Evolutionary conservation across 2,888 invertebrate species (phyloP), one percentile per base, ranked within the genome.

Genomic region (Eristalis pertinax): DNA sequence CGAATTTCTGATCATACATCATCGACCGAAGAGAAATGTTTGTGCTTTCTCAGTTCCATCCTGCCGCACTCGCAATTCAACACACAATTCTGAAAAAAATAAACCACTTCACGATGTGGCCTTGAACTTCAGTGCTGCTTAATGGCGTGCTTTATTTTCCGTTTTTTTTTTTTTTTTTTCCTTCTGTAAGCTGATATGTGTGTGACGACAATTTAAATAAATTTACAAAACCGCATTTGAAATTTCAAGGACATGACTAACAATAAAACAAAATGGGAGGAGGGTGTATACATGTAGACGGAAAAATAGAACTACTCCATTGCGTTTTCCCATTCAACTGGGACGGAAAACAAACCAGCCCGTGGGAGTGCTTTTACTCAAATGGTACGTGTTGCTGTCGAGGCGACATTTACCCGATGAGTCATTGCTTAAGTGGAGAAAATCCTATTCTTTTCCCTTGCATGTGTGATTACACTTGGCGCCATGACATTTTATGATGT

Each of bases 401-500:
- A 4, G 32, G 32, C 32, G 82, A 78, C 82, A 19, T 50, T 19
- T 7, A 19, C 19, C 19, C 50, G 50, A 86, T 86, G 38, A 58
- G 60, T 22, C 43, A 58, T 32, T 26, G 35, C 75, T 62, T 56
- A 29, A 32, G 15, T 58, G 68, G 35, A 82, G 22, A 76, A 67
- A 84, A 58, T 65, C 35, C 58, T 50, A 19, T 50, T 50, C 50
- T 8, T 8, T 43, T 68, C 32, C 70, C 72, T 65, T 67, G 78
- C 78, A 83, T 86, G 86, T 74, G 70, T 70, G 86, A 70, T 78
- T 65, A 32, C 19, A 50, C 38, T 74, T 86, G 83, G 86, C 86
- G 86, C 78, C 83, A 86, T 26, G 56, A 56, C 63, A n/a, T 67
- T 78, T 83, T 79, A 75, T 74, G 65, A 56, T 78, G 78, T 74